Evolutionary conservation across 2,797 vertebrate species (phyloP).

Genomic region (Melanotaenia maccullochi): DNA sequence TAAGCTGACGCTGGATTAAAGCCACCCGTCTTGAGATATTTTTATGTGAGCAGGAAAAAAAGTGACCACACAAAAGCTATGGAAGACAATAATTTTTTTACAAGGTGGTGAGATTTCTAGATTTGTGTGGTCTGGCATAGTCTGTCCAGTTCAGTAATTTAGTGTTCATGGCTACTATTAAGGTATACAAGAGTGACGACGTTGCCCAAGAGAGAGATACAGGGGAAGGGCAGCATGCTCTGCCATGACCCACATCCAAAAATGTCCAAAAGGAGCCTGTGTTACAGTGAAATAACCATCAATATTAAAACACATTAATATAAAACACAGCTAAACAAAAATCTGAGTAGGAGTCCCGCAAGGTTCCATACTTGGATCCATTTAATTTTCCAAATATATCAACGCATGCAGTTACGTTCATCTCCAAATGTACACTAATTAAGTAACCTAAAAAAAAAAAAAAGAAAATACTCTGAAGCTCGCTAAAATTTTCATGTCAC

Average conservation of each 20-base stretch:
- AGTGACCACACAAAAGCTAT: background rate
- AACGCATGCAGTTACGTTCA: background rate
- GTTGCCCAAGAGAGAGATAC: background rate
- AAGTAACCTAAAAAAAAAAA: background rate
- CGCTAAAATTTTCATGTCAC: background rate
- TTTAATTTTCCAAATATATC: background rate
- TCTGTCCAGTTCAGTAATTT: background rate
- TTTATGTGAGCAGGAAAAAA: background rate
- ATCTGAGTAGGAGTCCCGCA: background rate
- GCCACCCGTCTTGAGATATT: background rate
- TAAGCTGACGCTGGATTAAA: slow-evolving; percentile 1
- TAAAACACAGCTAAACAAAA: background rate
- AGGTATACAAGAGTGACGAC: background rate
- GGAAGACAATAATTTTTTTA: background rate
- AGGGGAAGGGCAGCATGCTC: background rate
- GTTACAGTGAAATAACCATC: background rate
- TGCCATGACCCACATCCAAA: background rate
- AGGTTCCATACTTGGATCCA: background rate
- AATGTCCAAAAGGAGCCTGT: background rate
- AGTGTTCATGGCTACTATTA: background rate
- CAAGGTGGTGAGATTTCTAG: background rate
- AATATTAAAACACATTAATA: background rate
- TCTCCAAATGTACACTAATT: background rate
- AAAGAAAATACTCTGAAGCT: too few species aligned
- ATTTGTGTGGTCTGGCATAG: background rate